Conservation (phyloP, 1,140 invertebrate species). For the Leptinotarsa texana region DNA sequence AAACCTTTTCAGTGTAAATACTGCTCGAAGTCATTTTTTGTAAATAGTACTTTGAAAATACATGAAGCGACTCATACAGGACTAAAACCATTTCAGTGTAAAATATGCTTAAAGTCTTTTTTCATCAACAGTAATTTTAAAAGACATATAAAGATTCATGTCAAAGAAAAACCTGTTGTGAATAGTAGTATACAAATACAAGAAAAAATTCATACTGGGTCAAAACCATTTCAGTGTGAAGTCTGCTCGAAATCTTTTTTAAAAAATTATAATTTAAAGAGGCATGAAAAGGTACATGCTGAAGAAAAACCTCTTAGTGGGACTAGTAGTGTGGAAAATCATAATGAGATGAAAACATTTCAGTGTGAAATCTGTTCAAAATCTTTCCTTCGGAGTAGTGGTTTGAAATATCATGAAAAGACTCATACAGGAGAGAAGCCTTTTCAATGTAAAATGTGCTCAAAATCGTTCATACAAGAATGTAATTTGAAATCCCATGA, state of each 20-base stretch:
- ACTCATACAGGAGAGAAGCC: neutral
- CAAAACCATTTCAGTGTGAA: neutral
- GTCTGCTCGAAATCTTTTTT: too few species aligned
- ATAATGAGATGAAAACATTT: neutral
- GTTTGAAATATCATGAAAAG: conserved; percentile 57
- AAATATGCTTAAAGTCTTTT: too few species aligned
- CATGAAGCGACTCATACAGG: neutral
- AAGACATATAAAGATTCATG: too few species aligned
- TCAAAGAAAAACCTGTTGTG: too few species aligned
- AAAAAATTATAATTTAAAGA: too few species aligned
- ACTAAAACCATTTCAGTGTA: too few species aligned
- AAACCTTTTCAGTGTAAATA: neutral
- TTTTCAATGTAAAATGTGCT: neutral
- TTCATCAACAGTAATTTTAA: too few species aligned
- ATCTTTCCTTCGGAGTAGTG: conserved; percentile 62
- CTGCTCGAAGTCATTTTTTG: neutral
- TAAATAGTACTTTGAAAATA: neutral
- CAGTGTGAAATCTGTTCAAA: conserved; percentile 62
- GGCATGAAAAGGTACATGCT: neutral
- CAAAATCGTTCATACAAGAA: neutral
- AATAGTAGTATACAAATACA: too few species aligned
- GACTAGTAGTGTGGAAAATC: too few species aligned
- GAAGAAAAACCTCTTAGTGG: neutral
- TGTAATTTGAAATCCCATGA: neutral
- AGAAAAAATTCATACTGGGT: too few species aligned